Base-by-base conservation (phyloP, 2,797 vertebrate genomes). In the Darevskia nairensis region DNA sequence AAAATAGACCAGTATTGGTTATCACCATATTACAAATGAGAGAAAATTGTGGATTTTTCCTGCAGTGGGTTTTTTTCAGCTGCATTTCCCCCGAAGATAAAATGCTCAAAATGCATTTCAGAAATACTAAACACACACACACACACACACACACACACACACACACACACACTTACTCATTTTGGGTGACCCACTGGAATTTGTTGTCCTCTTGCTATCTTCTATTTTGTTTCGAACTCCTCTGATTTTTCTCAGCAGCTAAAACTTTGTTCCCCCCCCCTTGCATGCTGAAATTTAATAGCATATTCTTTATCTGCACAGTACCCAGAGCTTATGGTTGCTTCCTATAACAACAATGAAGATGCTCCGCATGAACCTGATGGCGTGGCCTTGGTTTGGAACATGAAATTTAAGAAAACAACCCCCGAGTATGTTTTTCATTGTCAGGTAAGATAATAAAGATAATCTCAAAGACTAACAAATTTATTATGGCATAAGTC, bases 331-430 rank as follows among this genome's bases (percentile, higher is more conserved):
- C 93, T 99, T 95, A 97, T 99, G 97, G 98, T 99, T 39, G 98
- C 99, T 66, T 99, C 99, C 66, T 99, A 99, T 84, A 99, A 98
- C 96, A 99, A 99, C 92, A 99, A 99, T 11, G 98, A 99, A 95
- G 98, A 99, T 39, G 98, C 98, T 55, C 98, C 98, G 32, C 98
- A 99, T 90, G 99, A 99, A 91, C 99, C 99, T 3, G 99, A 99
- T 84, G 99, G 98, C 0, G 98, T 99, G 41, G 98, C 98, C 74
- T 96, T 99, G 90, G 98, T 99, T 74, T 99, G 99, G 99, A 99
- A 99, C 96, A 99, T 99, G 96, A 99, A 99, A 95, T 99, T 99
- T 92, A 99, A 99, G 97, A 99, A 99, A 97, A 96, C 97, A 90
- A 99, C 99, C 9, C 98, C 98, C 8, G 99, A 99, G 89, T 99